Evolutionary conservation across 2,888 invertebrate genomes (phyloP).

Genomic region (Sarcophaga subvicina): DNA sequence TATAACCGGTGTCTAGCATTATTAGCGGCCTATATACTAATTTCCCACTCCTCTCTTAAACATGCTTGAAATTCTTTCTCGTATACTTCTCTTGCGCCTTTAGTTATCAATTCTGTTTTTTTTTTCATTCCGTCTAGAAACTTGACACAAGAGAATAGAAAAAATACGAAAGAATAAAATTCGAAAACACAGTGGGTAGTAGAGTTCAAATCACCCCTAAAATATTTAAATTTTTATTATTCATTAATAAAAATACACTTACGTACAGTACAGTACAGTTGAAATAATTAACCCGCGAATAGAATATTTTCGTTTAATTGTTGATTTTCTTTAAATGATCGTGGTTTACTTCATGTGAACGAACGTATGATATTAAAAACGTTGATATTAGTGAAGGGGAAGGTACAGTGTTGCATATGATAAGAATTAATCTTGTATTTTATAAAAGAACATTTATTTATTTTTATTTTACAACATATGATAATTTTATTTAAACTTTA

Average conservation of each 20-base stretch:
- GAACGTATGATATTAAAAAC: no score
- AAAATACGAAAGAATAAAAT: slow-evolving; percentile 22
- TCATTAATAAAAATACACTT: not conserved
- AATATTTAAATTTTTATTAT: slow-evolving; percentile 19
- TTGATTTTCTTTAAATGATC: not conserved
- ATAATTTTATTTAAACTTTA: no score
- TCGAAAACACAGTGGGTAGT: slow-evolving; percentile 46
- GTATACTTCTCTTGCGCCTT: slow-evolving; percentile 17
- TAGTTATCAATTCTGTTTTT: slow-evolving; percentile 29
- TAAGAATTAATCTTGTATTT: no score
- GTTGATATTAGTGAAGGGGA: no score
- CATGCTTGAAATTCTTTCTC: slow-evolving; percentile 4
- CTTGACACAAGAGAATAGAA: slow-evolving; percentile 15
- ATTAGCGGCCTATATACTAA: slow-evolving; percentile 57
- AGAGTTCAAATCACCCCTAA: slow-evolving; percentile 58
- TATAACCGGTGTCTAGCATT: slow-evolving; percentile 53
- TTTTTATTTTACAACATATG: no score
- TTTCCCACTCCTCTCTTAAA: slow-evolving; percentile 12
- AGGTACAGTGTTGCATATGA: no score
- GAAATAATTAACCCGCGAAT: not conserved
- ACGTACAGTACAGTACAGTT: slow-evolving; percentile 7
- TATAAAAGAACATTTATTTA: no score
- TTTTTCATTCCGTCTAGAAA: not conserved
- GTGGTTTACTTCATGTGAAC: no score
- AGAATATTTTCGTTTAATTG: not conserved